Evolutionary conservation across 2,888 invertebrate species (phyloP), one percentile per base, ranked within the genome.

Genomic region (Miltochrista miniata): DNA sequence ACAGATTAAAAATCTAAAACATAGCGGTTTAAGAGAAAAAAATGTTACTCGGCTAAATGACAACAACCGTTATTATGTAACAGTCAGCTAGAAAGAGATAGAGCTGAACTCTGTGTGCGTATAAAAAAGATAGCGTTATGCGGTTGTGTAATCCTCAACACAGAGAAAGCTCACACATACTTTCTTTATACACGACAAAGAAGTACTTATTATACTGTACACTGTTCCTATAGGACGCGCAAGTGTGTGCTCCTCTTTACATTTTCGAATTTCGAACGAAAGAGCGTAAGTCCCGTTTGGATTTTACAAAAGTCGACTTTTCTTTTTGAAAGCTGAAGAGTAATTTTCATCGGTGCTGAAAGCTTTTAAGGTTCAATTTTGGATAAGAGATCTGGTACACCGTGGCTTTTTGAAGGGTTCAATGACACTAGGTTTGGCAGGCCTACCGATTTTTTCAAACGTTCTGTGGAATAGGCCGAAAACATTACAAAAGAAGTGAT

Each of bases 31-130:
- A 75, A 74, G 24, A 77, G 69, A 83, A 83, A 89, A 88, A 90
- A 90, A 90, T 87, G 87, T 86, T 89, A 88, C 84, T 75, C 81
- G 76, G 80, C 82, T 80, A 88, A 87, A 86, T 84, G 81, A 84
- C 85, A 88, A 88, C 86, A 83, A 87, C 90, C 88, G 90, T 90
- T 90, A 90, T 91, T 90, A 83, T 84, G 89, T 91, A 91, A 91
- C 90, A 87, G 88, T 85, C 71, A 56, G 81, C 56, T 64, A 58
- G 79, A 87, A 53, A 56, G 82, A 76, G 84, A 84, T 42, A 57
- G 67, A 48, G 41, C 61, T 60, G 69, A 56, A 54, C 59, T 54
- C 59, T 60, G 48, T 68, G 61, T 54, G 56, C 55, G 83, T 58
- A 65, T 61, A 82, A 89, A 72, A 77, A 83, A 82, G 89, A 88